Evolutionary conservation across 1,140 invertebrate genomes (phyloP), one percentile per base, ranked within the genome.

Genomic region (Nautilus pompilius): DNA sequence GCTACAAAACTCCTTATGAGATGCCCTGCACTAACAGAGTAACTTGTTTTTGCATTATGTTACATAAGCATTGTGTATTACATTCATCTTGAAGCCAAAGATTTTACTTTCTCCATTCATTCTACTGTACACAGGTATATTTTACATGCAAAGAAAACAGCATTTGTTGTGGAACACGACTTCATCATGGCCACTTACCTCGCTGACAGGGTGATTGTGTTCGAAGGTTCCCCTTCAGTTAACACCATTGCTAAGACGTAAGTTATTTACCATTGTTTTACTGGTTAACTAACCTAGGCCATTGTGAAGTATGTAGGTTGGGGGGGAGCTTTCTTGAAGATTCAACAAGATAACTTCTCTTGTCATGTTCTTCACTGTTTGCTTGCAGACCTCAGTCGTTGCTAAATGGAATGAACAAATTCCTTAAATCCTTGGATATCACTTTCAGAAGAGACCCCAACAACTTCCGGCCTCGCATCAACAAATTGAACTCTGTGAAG

Each of bases 131-230:
- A 60, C 72, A 96, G 95, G 70, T 99, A 98, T 80, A 98, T 99
- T 82, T 85, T 99, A 36, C 97, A 99, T 78, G 94, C 97, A 0
- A 99, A 99, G 85, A 97, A 98, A 82, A 99, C 97, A 29, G 98
- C 96, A 29, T 99, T 99, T 83, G 91, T 99, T 29, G 98, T 99
- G 0, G 98, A 99, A 87, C 98, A 99, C 89, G 98, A 99, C 88
- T 99, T 99, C 78, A 99, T 99, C 59, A 99, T 99, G 98, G 96
- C 96, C 2, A 99, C 98, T 0, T 99, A 99, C 84, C 86, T 99
- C 46, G 96, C 98, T 17, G 98, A 99, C 84, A 87, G 97, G 58
- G 98, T 99, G 0, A 98, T 99, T 73, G 96, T 99, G 26, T 99
- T 99, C 83, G 96, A 99, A 80, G 98, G 98, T 45, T 82, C 80